These are phyloP conservation scores for Prunella himalayana DNA, from an alignment of 2,113 vertebrate genomes.

Conservation along the genomic window DNA sequence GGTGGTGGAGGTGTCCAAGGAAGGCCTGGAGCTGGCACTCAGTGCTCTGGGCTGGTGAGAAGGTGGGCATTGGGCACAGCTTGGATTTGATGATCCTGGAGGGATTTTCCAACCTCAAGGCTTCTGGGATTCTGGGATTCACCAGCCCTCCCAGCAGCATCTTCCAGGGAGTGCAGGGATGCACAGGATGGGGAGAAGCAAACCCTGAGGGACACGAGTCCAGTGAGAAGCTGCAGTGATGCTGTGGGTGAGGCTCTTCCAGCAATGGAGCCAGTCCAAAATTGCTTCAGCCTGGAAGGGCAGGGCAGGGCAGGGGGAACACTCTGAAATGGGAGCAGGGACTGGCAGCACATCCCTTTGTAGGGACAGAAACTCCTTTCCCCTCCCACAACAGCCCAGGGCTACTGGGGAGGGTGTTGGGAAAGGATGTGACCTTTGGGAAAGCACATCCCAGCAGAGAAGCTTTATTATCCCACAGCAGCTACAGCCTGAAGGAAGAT, in stretches of 20 bases:
- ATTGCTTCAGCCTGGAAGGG: neutral
- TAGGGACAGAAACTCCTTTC: neutral
- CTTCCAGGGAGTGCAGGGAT: neutral
- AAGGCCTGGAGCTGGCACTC: neutral
- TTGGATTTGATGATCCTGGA: fast-evolving
- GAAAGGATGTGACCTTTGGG: slow-evolving; percentile 24
- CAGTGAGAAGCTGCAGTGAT: neutral
- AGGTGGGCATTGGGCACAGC: neutral
- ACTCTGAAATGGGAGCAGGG: neutral
- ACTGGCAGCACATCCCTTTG: neutral
- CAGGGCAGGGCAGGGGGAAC: neutral
- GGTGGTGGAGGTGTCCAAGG: neutral
- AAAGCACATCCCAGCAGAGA: neutral
- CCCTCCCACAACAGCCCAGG: neutral
- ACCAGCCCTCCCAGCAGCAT: neutral
- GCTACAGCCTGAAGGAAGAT: neutral
- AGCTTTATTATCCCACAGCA: slow-evolving; percentile 13
- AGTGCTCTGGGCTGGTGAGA: neutral
- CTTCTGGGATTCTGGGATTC: neutral
- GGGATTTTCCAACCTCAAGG: neutral
- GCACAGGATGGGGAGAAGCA: neutral
- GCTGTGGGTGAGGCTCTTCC: neutral
- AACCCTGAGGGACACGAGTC: neutral
- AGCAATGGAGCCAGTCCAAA: neutral
- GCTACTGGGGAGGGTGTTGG: neutral